A percentile compares a stretch with the other conserved stretches of the same genome.
Evolutionary conservation across 2,888 invertebrate genomes (phyloP).

Genomic region (Listrodromus nycthemerus): DNA sequence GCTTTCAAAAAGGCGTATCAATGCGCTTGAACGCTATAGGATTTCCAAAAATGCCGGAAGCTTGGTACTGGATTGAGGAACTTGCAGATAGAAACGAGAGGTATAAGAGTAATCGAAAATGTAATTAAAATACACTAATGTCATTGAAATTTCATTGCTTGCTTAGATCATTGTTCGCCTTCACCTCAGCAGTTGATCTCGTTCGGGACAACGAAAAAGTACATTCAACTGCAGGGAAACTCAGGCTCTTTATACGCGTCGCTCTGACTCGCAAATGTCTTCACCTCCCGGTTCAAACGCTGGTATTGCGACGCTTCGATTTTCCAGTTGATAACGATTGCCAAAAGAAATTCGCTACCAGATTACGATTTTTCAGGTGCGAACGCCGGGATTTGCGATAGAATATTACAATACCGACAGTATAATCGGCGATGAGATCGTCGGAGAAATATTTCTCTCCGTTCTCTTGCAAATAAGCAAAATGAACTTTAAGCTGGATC

Average conservation of each 20-base stretch:
- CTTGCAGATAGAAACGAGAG: conserved; percentile 80
- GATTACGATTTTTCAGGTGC: conserved; percentile 70
- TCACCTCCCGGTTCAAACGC: conserved; percentile 85
- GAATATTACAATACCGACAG: conserved; percentile 82
- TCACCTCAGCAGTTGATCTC: conserved; percentile 84
- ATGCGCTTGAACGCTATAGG: conserved; percentile 82
- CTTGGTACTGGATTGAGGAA: conserved; percentile 87
- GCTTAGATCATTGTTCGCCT: conserved; percentile 82
- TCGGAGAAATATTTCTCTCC: conserved; percentile 87
- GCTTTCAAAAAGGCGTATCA: conserved; percentile 86
- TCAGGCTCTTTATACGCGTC: conserved; percentile 85
- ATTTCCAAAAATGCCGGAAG: conserved; percentile 84
- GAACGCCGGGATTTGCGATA: conserved; percentile 75
- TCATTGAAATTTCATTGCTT: conserved; percentile 4
- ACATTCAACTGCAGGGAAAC: conserved; percentile 84
- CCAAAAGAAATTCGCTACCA: conserved; percentile 10
- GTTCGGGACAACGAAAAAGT: conserved; percentile 84
- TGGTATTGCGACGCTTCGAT: conserved; percentile 76
- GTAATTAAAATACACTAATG: conserved; percentile 15
- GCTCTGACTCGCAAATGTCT: conserved; percentile 86
- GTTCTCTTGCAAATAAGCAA: conserved; percentile 86
- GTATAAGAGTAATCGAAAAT: conserved; percentile 60
- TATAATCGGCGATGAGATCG: conserved; percentile 88
- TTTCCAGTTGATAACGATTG: neutral
- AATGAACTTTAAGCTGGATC: conserved; percentile 85